Percentiles rank a stretch among this genome's conserved stretches.
Evolutionary conservation across 2,888 invertebrate genomes (phyloP).

Genomic region (Nowickia ferox): DNA sequence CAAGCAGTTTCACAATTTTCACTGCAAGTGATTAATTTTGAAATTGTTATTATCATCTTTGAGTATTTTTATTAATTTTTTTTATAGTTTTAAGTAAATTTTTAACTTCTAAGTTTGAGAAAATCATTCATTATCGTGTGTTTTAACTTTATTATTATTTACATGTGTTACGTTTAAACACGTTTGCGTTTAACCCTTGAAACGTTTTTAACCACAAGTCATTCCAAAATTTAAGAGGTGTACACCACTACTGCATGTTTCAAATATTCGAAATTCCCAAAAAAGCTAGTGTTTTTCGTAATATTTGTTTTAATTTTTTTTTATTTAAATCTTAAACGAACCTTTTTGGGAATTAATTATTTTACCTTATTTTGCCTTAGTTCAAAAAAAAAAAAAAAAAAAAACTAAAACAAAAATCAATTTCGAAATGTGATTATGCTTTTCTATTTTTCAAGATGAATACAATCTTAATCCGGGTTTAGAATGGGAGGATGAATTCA

Average conservation of each 20-base stretch:
- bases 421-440: conserved; percentile 70
- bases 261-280: conserved; percentile 43
- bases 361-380: conserved; percentile 64
- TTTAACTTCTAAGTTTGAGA: conserved; percentile 61
- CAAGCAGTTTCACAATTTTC: conserved; percentile 43
- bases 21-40: conserved; percentile 26
- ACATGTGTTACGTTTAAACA: conserved; percentile 49
- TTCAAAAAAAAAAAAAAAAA: conserved; percentile 67
- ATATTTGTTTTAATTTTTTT: conserved; percentile 10
- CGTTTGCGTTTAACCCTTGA: conserved; percentile 64
- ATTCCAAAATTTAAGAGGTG: conserved; percentile 33
- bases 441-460: conserved; percentile 92
- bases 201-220: conserved; percentile 47
- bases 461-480: conserved; percentile 99
- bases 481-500: conserved; percentile 99
- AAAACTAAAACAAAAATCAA: conserved; percentile 52
- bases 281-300: conserved; percentile 49
- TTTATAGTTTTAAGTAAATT: conserved; percentile 52
- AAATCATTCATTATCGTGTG: conserved; percentile 59
- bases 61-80: conserved; percentile 52
- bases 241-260: conserved; percentile 64
- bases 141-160: conserved; percentile 48
- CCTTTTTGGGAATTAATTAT: conserved; percentile 61
- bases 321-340: conserved; percentile 46
- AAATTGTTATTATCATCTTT: conserved; percentile 35